phyloP scores from a whole-genome alignment of 1,140 invertebrate genomes.

The Diorhabda elongata region DNA sequence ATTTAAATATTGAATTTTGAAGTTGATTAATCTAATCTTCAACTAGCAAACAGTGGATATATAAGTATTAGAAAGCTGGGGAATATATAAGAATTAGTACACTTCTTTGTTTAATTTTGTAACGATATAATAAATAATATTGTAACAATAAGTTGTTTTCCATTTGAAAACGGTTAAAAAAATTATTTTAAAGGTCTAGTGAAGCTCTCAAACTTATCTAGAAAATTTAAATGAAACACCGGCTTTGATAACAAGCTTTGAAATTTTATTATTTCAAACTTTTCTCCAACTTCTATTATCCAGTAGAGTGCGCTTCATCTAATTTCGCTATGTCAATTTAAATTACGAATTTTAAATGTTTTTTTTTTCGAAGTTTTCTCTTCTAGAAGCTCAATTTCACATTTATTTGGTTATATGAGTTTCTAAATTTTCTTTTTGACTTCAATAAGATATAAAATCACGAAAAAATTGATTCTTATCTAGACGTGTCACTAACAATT shows the following conservation, averaged over 20 bases:
- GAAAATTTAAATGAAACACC: slow-evolving; percentile 3
- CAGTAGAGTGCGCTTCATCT: slow-evolving; percentile 3
- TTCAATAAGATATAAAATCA: too few species aligned
- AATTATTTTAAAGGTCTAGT: background rate
- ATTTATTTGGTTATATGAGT: slow-evolving; percentile 11
- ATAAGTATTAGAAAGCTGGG: too few species aligned
- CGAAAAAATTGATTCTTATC: too few species aligned
- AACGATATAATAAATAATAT: too few species aligned
- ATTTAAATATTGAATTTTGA: too few species aligned
- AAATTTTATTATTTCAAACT: slow-evolving; percentile 9
- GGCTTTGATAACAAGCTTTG: background rate
- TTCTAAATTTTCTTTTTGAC: background rate
- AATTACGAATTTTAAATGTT: slow-evolving; percentile 29
- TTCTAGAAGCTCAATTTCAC: slow-evolving; percentile 21
- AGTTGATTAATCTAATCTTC: too few species aligned
- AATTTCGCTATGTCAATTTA: slow-evolving; percentile 26
- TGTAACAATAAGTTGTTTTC: too few species aligned
- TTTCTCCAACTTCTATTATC: slow-evolving; percentile 5
- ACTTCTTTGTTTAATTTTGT: too few species aligned
- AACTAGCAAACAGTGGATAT: too few species aligned
- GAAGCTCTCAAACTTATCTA: background rate
- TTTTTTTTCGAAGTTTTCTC: slow-evolving; percentile 17
- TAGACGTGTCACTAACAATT: too few species aligned
- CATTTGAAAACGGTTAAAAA: background rate
- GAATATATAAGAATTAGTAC: too few species aligned